Evolutionary conservation across 2,797 vertebrate genomes (phyloP).

Genomic region (Novumbra hubbsi): DNA sequence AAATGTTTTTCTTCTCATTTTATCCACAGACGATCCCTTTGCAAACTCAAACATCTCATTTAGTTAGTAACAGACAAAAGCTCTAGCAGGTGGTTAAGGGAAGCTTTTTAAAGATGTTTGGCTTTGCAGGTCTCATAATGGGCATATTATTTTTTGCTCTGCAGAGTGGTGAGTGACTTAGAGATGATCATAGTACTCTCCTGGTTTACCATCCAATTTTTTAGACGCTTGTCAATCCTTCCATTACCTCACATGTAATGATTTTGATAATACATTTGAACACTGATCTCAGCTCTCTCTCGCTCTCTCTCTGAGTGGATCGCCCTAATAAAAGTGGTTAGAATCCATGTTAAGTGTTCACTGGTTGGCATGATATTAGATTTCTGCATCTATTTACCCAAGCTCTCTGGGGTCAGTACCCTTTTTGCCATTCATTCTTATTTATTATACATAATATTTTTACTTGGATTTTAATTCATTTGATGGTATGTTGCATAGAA

Average conservation of each 20-base stretch:
- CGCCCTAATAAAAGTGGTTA: slow-evolving; percentile 41
- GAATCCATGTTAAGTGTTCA: slow-evolving; percentile 45
- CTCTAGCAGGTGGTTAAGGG: not conserved
- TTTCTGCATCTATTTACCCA: too few relatives aligned
- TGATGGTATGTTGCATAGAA: too few relatives aligned
- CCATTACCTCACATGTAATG: slow-evolving; percentile 62
- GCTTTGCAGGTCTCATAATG: not conserved
- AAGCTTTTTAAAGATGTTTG: slow-evolving; percentile 1
- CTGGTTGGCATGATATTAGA: too few relatives aligned
- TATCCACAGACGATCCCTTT: slow-evolving; percentile 11
- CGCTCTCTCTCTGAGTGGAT: slow-evolving; percentile 29
- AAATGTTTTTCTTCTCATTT: slow-evolving; percentile 2
- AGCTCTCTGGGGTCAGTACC: too few relatives aligned
- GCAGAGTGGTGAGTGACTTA: slow-evolving; percentile 43
- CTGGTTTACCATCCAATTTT: slow-evolving; percentile 50
- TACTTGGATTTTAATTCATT: too few relatives aligned
- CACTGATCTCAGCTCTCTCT: slow-evolving; percentile 44
- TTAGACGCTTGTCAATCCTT: slow-evolving; percentile 53
- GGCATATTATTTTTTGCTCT: slow-evolving; percentile 12
- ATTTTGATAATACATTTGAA: slow-evolving; percentile 64
- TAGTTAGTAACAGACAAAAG: not conserved
- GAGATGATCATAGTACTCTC: slow-evolving; percentile 44
- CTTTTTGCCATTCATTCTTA: too few relatives aligned
- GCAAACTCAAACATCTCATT: slow-evolving; percentile 16
- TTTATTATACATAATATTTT: too few relatives aligned